Percentiles rank a stretch among this genome's conserved stretches.
phyloP scores from a whole-genome alignment of 2,113 vertebrate genomes.

The Seriola dumerili region DNA sequence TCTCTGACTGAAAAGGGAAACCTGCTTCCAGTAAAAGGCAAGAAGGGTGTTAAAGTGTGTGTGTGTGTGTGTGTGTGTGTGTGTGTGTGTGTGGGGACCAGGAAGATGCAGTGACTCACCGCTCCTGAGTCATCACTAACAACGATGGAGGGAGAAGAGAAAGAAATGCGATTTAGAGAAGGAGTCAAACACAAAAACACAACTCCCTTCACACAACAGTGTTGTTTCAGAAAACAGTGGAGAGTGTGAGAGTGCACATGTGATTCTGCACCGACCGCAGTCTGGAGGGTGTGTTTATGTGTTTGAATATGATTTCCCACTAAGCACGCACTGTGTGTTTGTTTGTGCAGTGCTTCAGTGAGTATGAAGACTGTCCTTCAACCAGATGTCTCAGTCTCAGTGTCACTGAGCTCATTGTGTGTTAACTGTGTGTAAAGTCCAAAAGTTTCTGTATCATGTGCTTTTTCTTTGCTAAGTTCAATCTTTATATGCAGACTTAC shows the following conservation, averaged over 20 bases:
- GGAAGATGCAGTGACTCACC: constrained; percentile 66
- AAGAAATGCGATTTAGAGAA: constrained; percentile 2
- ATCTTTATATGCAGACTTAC: neutral
- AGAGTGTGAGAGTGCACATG: constrained; percentile 22
- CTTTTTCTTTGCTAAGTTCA: neutral
- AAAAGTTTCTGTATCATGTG: constrained; percentile 10
- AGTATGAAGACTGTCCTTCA: constrained; percentile 46
- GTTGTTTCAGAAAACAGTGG: constrained; percentile 46
- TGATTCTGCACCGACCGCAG: constrained; percentile 25
- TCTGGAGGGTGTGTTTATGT: constrained; percentile 44
- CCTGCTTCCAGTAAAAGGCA: constrained; percentile 67
- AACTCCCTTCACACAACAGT: constrained; percentile 16
- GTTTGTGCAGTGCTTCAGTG: constrained; percentile 41
- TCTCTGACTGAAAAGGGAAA: constrained; percentile 62
- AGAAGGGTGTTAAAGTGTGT: constrained; percentile 27
- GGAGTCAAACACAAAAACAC: constrained; percentile 9
- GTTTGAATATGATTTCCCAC: constrained; percentile 41
- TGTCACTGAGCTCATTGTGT: constrained; percentile 12
- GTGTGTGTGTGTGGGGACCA: constrained; percentile 18
- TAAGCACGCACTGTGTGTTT: constrained; percentile 37
- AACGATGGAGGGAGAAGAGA: constrained; percentile 11
- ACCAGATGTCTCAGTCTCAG: constrained; percentile 42
- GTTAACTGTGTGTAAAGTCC: constrained; percentile 17
- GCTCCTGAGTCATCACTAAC: constrained; percentile 60
- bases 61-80: constrained; percentile 30